Evolutionary conservation across 2,888 invertebrate genomes (phyloP), one percentile per base, ranked within the genome.

Genomic region (Coenonympha arcania): DNA sequence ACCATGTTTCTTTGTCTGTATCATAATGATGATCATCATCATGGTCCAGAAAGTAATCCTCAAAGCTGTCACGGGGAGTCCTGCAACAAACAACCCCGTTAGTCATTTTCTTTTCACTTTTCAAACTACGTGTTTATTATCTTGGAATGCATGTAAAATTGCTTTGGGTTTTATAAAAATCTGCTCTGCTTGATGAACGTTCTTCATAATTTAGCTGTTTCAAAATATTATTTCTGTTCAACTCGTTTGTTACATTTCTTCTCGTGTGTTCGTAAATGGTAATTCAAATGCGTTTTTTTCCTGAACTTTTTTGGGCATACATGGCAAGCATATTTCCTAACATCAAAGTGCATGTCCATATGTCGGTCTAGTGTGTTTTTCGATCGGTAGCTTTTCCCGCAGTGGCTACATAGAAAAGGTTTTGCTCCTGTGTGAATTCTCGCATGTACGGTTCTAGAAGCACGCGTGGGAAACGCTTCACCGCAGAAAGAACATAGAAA

Each of bases 381-480:
- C 22, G 76, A 70, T 45, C 78, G 71, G 58, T 69, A 85, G 0
- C 71, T 55, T 43, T 73, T 73, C n/a, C 45, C 49, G 63, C 89
- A 89, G 33, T 69, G 57, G 3, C 68, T 56, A 59, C 89, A 89
- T 6, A 58, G 54, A 61, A 76, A 82, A 3, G 88, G 88, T 36
- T 68, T 77, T n/a, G 66, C 69, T 0, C 86, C 87, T 0, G 87
- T 73, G 61, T 89, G 88, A 6, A 79, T 60, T 0, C 76, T 69
- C 1, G 63, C 37, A 73, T 89, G 88, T 0, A 70, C 66, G 50
- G 84, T 71, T 24, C 87, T 74, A 9, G 78, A 75, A 5, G 65
- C 60, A 0, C 76, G 68, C 2, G 82, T 72, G 0, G 87, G 80
- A 58, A 89, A 89, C 2, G 75, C 76, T 52, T 88, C 88, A 0